Percentiles rank a stretch among this genome's conserved stretches.
Conservation (phyloP, 2,797 vertebrate genomes). For the Lacerta agilis region DNA sequence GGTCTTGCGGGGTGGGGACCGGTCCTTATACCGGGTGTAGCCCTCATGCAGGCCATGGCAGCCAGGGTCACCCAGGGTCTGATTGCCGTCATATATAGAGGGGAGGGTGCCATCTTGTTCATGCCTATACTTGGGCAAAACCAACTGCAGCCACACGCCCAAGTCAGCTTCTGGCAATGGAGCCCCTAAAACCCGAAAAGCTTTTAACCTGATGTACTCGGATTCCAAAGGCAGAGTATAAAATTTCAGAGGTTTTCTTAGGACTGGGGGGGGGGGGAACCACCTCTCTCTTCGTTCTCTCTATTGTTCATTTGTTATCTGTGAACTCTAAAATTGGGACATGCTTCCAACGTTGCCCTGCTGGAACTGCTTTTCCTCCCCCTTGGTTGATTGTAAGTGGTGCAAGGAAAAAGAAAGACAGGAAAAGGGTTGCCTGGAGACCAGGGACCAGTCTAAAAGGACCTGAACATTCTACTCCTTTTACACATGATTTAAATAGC, state of each 20-base stretch:
- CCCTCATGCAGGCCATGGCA: no score
- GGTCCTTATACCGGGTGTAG: no score
- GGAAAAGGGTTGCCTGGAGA: neutral
- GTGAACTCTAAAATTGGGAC: neutral
- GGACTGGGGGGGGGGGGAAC: neutral
- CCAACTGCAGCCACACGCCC: neutral
- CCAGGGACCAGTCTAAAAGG: slow-evolving; percentile 3
- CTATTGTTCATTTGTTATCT: neutral
- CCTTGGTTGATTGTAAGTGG: neutral
- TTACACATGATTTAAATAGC: neutral
- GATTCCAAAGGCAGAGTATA: neutral
- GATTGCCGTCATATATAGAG: no score
- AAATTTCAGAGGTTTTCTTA: neutral
- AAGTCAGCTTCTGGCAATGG: neutral
- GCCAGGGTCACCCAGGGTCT: no score
- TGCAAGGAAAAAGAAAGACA: neutral
- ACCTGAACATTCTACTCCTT: slow-evolving; percentile 15
- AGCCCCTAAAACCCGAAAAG: neutral
- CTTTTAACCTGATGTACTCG: neutral
- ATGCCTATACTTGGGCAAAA: neutral
- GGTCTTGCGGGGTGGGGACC: no score
- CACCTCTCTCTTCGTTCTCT: neutral
- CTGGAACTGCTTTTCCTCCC: neutral
- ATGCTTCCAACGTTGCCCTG: neutral
- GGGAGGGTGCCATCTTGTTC: no score